Evolutionary conservation across 2,888 invertebrate species (phyloP), one percentile per base, ranked within the genome.

Genomic region (Automeris io): DNA sequence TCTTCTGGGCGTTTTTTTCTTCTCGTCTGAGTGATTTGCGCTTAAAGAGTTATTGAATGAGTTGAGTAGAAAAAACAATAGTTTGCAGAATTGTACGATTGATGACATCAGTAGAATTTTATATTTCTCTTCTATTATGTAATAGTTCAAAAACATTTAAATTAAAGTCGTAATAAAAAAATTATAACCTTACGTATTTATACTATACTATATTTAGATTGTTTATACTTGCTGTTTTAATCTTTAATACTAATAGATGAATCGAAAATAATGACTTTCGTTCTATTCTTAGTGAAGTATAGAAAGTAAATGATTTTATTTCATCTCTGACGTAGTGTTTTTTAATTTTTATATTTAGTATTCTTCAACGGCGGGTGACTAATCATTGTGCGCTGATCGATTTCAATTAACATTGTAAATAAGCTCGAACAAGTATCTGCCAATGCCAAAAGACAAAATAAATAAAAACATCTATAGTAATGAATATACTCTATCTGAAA

Each of bases 311-410:
- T 12, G 19, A 35, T 26, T 25, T 29, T 7, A 21, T 26, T 36
- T 11, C 16, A 31, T 9, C 4, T 18, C 31, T 11, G 8, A 16
- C n/a, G 29, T 29, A 29, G 29, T 29, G 4, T n/a, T 3, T n/a
- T 29, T 16, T 8, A 29, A 16, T 16, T 1, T 29, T n/a, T 29
- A 16, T 29, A 29, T 29, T 43, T 56, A 56, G 56, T 43, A 26
- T 43, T 39, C 3, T 29, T 29, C 4, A 1, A 16, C 8, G 29
- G 2, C 16, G 29, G 29, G 16, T 16, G 29, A 16, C 8, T 16
- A 29, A 29, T 7, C 16, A n/a, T n/a, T n/a, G n/a, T n/a, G n/a
- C n/a, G n/a, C n/a, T n/a, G n/a, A n/a, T n/a, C n/a, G n/a, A n/a
- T n/a, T n/a, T n/a, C n/a, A n/a, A n/a, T n/a, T n/a, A n/a, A n/a